Conservation (phyloP, 2,113 vertebrate genomes). For the Siphamia tubifer region DNA sequence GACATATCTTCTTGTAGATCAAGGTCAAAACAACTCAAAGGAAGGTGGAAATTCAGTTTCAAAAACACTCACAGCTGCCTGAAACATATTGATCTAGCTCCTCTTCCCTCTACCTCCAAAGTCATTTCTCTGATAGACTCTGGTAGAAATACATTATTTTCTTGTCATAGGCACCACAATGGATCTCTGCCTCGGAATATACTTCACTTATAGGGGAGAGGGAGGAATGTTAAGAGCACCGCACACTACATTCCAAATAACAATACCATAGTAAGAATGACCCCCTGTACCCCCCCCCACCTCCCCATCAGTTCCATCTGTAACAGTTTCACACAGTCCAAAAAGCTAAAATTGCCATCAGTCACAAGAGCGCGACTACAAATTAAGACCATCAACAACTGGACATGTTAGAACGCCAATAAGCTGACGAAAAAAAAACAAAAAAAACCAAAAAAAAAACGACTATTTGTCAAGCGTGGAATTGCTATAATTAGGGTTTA, state of each 20-base stretch:
- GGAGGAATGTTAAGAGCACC: conserved; percentile 46
- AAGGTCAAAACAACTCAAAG: conserved; percentile 81
- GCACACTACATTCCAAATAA: conserved; percentile 50
- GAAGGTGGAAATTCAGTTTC: conserved; percentile 77
- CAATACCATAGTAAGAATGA: conserved; percentile 57
- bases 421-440: conserved; percentile 12
- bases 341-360: conserved; percentile 46
- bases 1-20: conserved; percentile 76
- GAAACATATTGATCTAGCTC: conserved; percentile 76
- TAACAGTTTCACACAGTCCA: conserved; percentile 10
- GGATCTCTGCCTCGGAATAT: conserved; percentile 72
- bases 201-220: conserved; percentile 51
- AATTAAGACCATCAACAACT: conserved; percentile 41
- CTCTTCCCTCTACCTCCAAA: conserved; percentile 66
- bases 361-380: conserved; percentile 39
- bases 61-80: conserved; percentile 73
- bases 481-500: conserved; percentile 50
- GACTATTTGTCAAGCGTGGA: conserved; percentile 43
- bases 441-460: conserved; percentile 25
- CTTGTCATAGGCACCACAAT: conserved; percentile 73
- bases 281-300: no score
- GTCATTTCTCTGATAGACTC: conserved; percentile 73
- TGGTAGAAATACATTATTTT: conserved; percentile 76
- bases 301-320: conserved; percentile 17
- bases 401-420: conserved; percentile 20